Percentiles rank a stretch among this genome's conserved stretches.
Conservation (phyloP, 2,113 vertebrate species). For the Gymnorhina tibicen region DNA sequence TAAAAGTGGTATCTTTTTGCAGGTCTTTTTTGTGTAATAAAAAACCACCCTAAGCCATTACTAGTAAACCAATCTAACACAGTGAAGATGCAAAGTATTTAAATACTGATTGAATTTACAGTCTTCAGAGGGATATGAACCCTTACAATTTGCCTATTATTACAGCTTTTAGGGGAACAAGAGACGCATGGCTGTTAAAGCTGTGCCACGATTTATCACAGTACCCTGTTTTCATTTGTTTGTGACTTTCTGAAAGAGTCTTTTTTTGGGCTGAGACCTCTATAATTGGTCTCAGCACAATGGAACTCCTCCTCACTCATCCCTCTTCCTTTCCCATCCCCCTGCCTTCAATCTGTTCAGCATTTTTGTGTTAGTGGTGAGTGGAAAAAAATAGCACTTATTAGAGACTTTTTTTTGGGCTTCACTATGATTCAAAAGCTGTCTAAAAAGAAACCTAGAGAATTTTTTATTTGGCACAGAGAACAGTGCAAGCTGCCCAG, state of each 20-base stretch:
- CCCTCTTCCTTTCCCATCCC: slow-evolving; percentile 31
- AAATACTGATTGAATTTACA: not conserved
- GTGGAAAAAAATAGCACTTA: slow-evolving; percentile 21
- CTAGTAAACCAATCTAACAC: not conserved
- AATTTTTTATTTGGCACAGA: slow-evolving; percentile 24
- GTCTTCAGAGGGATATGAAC: not conserved
- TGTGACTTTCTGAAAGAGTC: slow-evolving; percentile 48
- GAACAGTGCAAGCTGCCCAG: not conserved
- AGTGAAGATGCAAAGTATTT: not conserved
- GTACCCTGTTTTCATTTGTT: slow-evolving; percentile 43
- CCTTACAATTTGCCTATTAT: not conserved
- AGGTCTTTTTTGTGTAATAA: not conserved
- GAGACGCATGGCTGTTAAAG: not conserved
- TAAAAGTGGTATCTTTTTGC: not conserved
- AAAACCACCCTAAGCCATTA: not conserved
- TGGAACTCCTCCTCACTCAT: slow-evolving; percentile 50
- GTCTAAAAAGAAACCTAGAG: not conserved
- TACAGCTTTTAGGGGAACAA: not conserved
- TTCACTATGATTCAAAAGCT: not conserved
- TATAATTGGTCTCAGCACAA: slow-evolving; percentile 62
- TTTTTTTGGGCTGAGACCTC: slow-evolving; percentile 54
- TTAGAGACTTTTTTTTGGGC: not conserved
- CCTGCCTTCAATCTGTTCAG: slow-evolving; percentile 32
- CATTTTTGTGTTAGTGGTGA: slow-evolving; percentile 10
- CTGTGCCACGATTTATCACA: slow-evolving; percentile 19